Evolutionary conservation across 1,140 invertebrate species (phyloP).

Genomic region (Atta cephalotes): DNA sequence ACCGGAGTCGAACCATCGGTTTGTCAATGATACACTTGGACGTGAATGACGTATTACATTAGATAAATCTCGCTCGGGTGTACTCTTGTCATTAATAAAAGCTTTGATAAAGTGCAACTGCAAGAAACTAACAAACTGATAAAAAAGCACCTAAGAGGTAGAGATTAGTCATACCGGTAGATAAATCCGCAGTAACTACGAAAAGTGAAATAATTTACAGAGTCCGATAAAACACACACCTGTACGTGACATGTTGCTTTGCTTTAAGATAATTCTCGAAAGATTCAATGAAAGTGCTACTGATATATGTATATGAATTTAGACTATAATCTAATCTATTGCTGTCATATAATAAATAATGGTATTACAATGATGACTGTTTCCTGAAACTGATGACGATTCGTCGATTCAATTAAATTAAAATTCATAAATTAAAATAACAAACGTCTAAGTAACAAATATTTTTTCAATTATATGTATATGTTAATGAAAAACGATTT

Average conservation of each 20-base stretch:
- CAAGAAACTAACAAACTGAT: slow-evolving; percentile 38
- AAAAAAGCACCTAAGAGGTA: slow-evolving; percentile 39
- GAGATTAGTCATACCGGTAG: slow-evolving; percentile 49
- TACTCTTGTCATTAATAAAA: slow-evolving; percentile 47
- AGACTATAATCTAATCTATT: slow-evolving; percentile 7
- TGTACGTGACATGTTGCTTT: neutral
- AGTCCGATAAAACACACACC: slow-evolving; percentile 30
- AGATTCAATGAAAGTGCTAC: slow-evolving; percentile 35
- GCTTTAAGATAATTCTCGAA: slow-evolving; percentile 47
- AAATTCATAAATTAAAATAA: neutral
- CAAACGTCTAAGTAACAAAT: neutral
- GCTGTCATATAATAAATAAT: no score
- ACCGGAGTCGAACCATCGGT: slow-evolving; percentile 14
- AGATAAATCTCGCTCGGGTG: slow-evolving; percentile 48
- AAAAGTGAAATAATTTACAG: slow-evolving; percentile 49
- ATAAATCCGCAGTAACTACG: slow-evolving; percentile 40
- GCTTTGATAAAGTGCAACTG: slow-evolving; percentile 11
- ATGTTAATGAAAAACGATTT: neutral
- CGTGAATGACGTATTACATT: slow-evolving; percentile 45
- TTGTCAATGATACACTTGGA: slow-evolving; percentile 39
- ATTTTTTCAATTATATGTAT: neutral
- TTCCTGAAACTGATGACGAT: neutral
- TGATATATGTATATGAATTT: no score
- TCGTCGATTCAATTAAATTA: neutral
- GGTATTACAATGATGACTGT: neutral